Base-by-base conservation (phyloP, 1,140 invertebrate species). In the Brachystomella parvula region DNA sequence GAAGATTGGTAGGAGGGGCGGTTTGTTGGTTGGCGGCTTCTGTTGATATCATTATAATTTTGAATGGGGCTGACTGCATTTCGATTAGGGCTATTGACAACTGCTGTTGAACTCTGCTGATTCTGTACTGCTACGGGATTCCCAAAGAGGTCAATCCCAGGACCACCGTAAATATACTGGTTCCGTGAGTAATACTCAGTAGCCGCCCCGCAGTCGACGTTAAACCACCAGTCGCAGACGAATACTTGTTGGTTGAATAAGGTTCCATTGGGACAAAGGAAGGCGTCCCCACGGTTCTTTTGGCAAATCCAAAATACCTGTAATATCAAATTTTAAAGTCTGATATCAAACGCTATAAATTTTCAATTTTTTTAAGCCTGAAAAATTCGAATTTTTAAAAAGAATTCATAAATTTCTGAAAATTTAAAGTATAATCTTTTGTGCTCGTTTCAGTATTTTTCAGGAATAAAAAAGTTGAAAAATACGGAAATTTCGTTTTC, bases 141-240 rank as follows among this genome's bases (percentile, higher is more conserved):
- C 33, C 73, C 73, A 53, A 66, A 66, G 31, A 71, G 61, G 19
- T 66, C 73, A 58, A 73, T 30, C 0, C 70, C 66, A 21, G 73
- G 67, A 1, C 69, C 68, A 35, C 68, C 73, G 64, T 72, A 72
- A 21, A 73, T 73, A 21, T 76, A 72, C 32, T 78, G 75, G 26
- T 76, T 78, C 67, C 82, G 81, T 3, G 75, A 76, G 71, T 81
- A 82, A 57, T 78, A 77, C 33, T 77, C 75, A 39, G 74, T 65
- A 1, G 81, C 78, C 24, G 77, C 71, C 12, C 74, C 75, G 70
- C 82, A 82, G 39, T 71, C 78, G 32, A 82, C 80, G 59, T 82
- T 81, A 75, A 81, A 82, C 81, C 81, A 83, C 82, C 82, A 83
- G 74, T 83, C 82, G 69, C 82, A 83, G 0, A 83, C 82, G 63